phyloP scores from a whole-genome alignment of 2,888 invertebrate genomes.

The Drosophila acutilabella region DNA sequence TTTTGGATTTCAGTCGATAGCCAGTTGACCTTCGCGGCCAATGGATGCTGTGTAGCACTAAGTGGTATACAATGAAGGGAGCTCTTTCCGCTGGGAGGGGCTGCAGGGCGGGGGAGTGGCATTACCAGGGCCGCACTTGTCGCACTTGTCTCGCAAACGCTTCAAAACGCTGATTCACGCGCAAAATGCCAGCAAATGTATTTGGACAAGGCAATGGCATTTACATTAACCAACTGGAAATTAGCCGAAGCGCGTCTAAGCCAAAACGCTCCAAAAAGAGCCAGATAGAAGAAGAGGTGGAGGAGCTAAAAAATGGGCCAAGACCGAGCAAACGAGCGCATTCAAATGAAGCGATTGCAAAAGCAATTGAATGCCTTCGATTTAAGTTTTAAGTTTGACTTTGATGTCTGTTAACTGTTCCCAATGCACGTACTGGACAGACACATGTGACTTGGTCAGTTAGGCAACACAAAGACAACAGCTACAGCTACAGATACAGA shows the following conservation, averaged over 20 bases:
- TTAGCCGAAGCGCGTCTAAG: slow-evolving; percentile 66
- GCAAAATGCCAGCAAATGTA: slow-evolving; percentile 26
- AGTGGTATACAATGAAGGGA: slow-evolving; percentile 35
- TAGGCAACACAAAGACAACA: slow-evolving; percentile 37
- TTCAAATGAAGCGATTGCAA: slow-evolving; percentile 58
- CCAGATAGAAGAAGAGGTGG: neutral
- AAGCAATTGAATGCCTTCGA: slow-evolving; percentile 49
- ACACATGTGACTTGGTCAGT: slow-evolving; percentile 47
- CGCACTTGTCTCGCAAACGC: slow-evolving; percentile 48
- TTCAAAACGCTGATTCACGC: slow-evolving; percentile 64
- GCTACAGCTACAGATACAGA: slow-evolving; percentile 5
- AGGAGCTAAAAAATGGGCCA: slow-evolving; percentile 64
- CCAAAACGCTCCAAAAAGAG: slow-evolving; percentile 20
- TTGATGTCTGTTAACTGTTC: slow-evolving; percentile 46
- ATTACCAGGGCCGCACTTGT: slow-evolving; percentile 65
- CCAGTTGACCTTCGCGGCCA: slow-evolving; percentile 64
- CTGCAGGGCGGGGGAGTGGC: slow-evolving; percentile 4
- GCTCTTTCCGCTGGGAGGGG: slow-evolving; percentile 28
- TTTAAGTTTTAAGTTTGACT: slow-evolving; percentile 32
- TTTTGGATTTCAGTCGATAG: slow-evolving; percentile 41
- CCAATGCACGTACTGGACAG: slow-evolving; percentile 35
- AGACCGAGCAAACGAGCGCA: slow-evolving; percentile 56
- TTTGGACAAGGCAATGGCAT: slow-evolving; percentile 51
- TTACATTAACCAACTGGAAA: slow-evolving; percentile 62
- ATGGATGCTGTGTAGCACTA: slow-evolving; percentile 40